A percentile compares a stretch with the other conserved stretches of the same genome.
These are phyloP conservation scores for Galagoides demidoff DNA, from an alignment of 2,797 vertebrate species.

Conservation along the genomic window DNA sequence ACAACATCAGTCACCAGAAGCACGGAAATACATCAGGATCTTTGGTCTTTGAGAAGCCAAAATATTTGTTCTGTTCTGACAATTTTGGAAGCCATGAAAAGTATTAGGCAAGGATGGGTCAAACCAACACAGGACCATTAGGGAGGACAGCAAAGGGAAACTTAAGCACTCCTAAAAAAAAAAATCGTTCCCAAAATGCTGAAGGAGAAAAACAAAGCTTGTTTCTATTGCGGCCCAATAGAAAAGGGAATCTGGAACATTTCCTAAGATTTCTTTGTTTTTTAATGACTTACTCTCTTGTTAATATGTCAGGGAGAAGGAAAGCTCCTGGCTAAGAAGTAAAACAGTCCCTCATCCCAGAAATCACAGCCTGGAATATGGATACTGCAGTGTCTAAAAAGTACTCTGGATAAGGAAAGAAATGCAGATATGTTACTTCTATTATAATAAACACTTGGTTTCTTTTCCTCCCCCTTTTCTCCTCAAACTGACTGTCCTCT, in stretches of 20 bases:
- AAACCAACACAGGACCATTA: neutral
- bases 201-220: neutral
- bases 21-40: neutral
- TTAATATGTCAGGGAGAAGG: slow-evolving; percentile 45
- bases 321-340: slow-evolving; percentile 20
- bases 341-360: slow-evolving; percentile 34
- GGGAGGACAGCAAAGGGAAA: neutral
- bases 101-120: neutral
- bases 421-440: slow-evolving; percentile 8
- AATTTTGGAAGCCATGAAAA: slow-evolving; percentile 8
- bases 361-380: slow-evolving; percentile 54
- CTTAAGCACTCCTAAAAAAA: neutral
- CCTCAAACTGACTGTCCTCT: slow-evolving; percentile 5
- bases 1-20: neutral
- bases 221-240: neutral
- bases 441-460: slow-evolving; percentile 20
- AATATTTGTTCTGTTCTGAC: neutral
- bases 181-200: neutral
- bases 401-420: slow-evolving; percentile 38
- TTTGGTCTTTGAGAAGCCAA: neutral
- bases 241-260: neutral
- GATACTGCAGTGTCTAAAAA: slow-evolving; percentile 56
- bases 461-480: slow-evolving; percentile 57
- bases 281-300: slow-evolving; percentile 55
- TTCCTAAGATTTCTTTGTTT: slow-evolving; percentile 50